Evolutionary conservation across 2,113 vertebrate species (phyloP), one percentile per base, ranked within the genome.

Genomic region (Chloebia gouldiae): DNA sequence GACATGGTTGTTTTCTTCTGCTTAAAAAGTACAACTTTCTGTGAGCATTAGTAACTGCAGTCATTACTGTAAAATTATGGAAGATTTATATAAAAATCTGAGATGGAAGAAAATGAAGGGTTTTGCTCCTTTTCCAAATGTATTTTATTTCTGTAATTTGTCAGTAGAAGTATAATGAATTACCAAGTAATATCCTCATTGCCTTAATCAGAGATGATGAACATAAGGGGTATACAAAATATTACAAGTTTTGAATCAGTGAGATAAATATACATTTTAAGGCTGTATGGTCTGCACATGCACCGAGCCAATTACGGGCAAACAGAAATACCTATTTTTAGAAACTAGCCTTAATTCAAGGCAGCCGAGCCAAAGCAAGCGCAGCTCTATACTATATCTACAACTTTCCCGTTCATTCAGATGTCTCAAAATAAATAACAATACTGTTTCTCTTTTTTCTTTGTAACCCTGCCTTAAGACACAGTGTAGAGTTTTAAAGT

Each of bases 241-340:
- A 70, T 53, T 22, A 68, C 28, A 68, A 39, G 21, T 54, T 70
- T 88, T 47, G 54, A 69, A 51, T 66, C 63, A 35, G 45, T 40
- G 47, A 77, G 42, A 81, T 76, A 83, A 90, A 81, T 40, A 64
- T 3, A 73, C 17, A 44, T 76, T 83, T 90, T 88, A 45, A 33
- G 33, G 56, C 60, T 92, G 50, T 37, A 88, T 83, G 91, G 80
- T 79, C 64, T 54, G 61, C 86, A 94, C 37, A 73, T 65, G 91
- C 85, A 86, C 28, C 15, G 11, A 31, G 15, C n/a, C 71, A 93
- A 75, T 88, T 84, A 75, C 21, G 51, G 66, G 70, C 50, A 45
- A 94, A 83, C 20, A 88, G 85, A 92, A 94, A 87, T 4, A 64
- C 7, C 39, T 78, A 75, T 82, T 95, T 93, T 94, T 86, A 88